Base-by-base conservation (phyloP, 2,888 invertebrate genomes). In the Gryllus longicercus region DNA sequence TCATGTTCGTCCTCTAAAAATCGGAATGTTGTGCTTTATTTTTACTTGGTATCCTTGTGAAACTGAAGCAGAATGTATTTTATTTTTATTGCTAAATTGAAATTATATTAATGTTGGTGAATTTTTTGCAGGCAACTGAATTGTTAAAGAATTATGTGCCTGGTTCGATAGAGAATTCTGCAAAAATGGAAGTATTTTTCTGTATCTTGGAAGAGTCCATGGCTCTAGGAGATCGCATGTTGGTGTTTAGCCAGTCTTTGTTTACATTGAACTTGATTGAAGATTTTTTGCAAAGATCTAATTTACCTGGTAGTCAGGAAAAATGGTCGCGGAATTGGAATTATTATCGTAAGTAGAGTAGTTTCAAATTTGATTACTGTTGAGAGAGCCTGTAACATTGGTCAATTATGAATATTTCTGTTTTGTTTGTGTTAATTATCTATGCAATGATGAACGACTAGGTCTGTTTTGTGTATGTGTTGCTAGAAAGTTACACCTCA, bases 171-270 rank as follows among this genome's bases (percentile, higher is more conserved):
- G 96, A 96, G 85, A 96, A 96, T 85, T 96, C 98, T 3, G 95
- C 96, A 2, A 99, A 99, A 89, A 96, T 99, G 94, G 93, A 95
- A 84, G 91, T 99, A 76, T 93, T 99, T 85, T 95, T 98, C 87
- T 94, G 94, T 84, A 94, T 99, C 82, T 89, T 99, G 78, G 93
- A 95, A 83, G 96, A 97, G 87, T 95, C 96, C 83, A 92, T 98
- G 79, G 90, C 91, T 81, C 87, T 94, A 82, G 96, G 96, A 1
- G 99, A 99, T 88, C 93, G 98, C 82, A 90, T 99, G 81, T 89
- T 99, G 80, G 92, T 99, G 5, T 99, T 99, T 87, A 98, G 98
- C 84, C 98, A 99, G 87, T 98, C 97, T 85, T 90, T 99, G 81
- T 94, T 98, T 84, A 99, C 99, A 1, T 88, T 99, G 83, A 96